Evolutionary conservation across 2,797 vertebrate species (phyloP).

Genomic region (Anableps anableps): DNA sequence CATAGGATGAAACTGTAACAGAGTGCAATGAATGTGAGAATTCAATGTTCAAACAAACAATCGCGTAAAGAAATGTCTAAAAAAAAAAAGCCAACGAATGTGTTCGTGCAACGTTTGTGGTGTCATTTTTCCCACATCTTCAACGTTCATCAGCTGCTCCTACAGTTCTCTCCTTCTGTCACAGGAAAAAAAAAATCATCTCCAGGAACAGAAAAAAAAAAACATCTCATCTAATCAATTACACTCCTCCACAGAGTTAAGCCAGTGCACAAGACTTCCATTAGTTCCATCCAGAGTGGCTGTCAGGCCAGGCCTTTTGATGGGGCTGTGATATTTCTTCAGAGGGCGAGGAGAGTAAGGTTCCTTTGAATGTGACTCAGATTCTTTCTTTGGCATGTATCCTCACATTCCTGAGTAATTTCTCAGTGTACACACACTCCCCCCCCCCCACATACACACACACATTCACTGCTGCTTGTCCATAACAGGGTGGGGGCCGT

Average conservation of each 20-base stretch:
- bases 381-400: conserved; percentile 80
- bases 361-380: conserved; percentile 70
- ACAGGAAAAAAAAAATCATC: conserved; percentile 39
- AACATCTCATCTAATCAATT: conserved; percentile 48
- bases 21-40: conserved; percentile 70
- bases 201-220: conserved; percentile 13
- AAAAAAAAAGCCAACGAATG: conserved; percentile 32
- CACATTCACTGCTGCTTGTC: conserved; percentile 39
- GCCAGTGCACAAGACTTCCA: conserved; percentile 73
- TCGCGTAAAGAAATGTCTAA: conserved; percentile 56
- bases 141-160: conserved; percentile 24
- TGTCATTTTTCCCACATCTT: conserved; percentile 12
- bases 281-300: conserved; percentile 69
- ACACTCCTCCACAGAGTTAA: conserved; percentile 68
- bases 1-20: conserved; percentile 46
- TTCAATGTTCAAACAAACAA: conserved; percentile 71
- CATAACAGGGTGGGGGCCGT: conserved; percentile 45
- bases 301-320: conserved; percentile 67
- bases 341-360: conserved; percentile 60
- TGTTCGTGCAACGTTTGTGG: background rate
- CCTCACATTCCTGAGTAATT: conserved; percentile 80
- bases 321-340: conserved; percentile 74
- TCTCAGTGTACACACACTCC: conserved; percentile 60
- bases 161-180: conserved; percentile 37
- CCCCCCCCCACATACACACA: conserved; percentile 32